Percentiles rank a stretch among this genome's conserved stretches.
These are phyloP conservation scores for Pheucticus melanocephalus DNA, from an alignment of 2,113 vertebrate genomes.

Conservation along the genomic window DNA sequence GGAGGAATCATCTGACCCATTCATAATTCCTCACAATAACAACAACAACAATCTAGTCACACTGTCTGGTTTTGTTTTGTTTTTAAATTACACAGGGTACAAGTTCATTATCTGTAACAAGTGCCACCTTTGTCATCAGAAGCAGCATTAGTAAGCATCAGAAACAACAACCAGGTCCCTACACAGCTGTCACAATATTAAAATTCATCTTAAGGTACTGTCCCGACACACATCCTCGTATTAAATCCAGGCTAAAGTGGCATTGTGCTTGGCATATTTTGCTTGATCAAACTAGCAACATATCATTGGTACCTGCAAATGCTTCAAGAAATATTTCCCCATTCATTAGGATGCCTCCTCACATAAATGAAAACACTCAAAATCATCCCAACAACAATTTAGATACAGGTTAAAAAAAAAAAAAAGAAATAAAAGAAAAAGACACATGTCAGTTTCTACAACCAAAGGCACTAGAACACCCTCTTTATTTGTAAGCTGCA, in stretches of 20 bases:
- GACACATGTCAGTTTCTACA: not conserved
- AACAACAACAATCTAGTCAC: not conserved
- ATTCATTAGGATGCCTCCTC: not conserved
- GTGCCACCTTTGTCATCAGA: not conserved
- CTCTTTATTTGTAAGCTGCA: not conserved
- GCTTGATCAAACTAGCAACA: not conserved
- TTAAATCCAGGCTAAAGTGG: not conserved
- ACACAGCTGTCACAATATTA: not conserved
- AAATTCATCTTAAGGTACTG: not conserved
- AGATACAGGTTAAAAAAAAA: not conserved
- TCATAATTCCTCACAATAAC: not conserved
- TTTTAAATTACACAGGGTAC: not conserved
- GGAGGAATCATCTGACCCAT: not conserved
- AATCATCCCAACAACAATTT: not conserved
- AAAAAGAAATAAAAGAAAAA: not conserved
- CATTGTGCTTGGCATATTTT: accelerated
- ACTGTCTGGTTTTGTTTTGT: not conserved
- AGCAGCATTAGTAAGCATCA: not conserved
- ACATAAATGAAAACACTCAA: not conserved
- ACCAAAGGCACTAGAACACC: not conserved
- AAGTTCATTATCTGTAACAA: not conserved
- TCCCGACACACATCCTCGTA: not conserved
- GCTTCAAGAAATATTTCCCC: not conserved
- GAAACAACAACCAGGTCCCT: not conserved
- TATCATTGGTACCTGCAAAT: not conserved